A percentile compares a stretch with the other conserved stretches of the same genome.
phyloP scores from a whole-genome alignment of 2,888 invertebrate genomes.

The Eristalis pertinax region DNA sequence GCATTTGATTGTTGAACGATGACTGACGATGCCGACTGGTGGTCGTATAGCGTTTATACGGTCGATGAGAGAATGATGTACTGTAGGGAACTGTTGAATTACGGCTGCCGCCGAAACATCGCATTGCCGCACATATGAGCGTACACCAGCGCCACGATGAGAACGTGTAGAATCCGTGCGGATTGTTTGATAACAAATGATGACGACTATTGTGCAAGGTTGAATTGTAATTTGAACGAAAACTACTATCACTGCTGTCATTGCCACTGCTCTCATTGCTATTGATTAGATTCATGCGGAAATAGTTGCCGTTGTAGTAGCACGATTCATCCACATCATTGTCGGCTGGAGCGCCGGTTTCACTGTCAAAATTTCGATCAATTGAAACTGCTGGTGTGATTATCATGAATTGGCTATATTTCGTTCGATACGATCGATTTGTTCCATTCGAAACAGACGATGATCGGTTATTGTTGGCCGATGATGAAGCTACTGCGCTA shows the following conservation, averaged over 20 bases:
- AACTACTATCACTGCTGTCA: conserved; percentile 78
- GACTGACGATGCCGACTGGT: conserved; percentile 76
- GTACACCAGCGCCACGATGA: conserved; percentile 81
- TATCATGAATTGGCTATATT: conserved; percentile 81
- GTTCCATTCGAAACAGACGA: conserved; percentile 69
- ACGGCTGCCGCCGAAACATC: conserved; percentile 79
- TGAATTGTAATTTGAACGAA: conserved; percentile 79
- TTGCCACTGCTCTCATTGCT: conserved; percentile 76
- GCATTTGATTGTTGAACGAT: conserved; percentile 78
- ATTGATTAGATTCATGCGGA: conserved; percentile 77
- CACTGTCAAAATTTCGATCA: conserved; percentile 79
- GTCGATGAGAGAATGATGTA: conserved; percentile 76
- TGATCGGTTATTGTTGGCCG: conserved; percentile 60
- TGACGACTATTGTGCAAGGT: conserved; percentile 79
- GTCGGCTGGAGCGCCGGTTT: conserved; percentile 74
- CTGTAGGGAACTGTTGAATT: conserved; percentile 77
- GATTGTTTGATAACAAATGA: conserved; percentile 78
- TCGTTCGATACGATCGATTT: conserved; percentile 76
- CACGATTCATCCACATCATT: conserved; percentile 74
- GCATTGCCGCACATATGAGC: conserved; percentile 81
- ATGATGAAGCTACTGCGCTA: conserved; percentile 60
- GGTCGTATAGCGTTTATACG: conserved; percentile 73
- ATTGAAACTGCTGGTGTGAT: conserved; percentile 81
- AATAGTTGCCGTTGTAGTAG: conserved; percentile 78
- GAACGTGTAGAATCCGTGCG: conserved; percentile 78